phyloP scores from a whole-genome alignment of 2,797 vertebrate genomes.

The Mus caroli region DNA sequence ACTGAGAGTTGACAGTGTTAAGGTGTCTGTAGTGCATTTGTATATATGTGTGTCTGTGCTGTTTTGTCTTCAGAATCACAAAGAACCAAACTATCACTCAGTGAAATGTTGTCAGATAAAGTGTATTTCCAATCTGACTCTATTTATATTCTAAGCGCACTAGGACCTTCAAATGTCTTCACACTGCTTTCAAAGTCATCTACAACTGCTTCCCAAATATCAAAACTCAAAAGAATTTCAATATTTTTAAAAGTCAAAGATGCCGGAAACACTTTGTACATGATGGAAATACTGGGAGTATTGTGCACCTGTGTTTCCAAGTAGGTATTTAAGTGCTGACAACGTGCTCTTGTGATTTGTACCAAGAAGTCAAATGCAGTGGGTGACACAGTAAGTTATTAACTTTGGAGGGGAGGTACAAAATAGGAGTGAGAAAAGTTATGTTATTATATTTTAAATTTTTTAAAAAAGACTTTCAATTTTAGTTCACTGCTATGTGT shows the following conservation, averaged over 20 bases:
- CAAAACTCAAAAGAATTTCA: conserved; percentile 49
- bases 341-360: not conserved
- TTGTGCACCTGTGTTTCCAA: not conserved
- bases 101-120: conserved; percentile 54
- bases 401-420: not conserved
- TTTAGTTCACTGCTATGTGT: not conserved
- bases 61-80: conserved; percentile 59
- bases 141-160: conserved; percentile 58
- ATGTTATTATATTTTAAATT: not conserved
- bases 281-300: not conserved
- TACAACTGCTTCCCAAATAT: conserved; percentile 42
- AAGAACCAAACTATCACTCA: conserved; percentile 39
- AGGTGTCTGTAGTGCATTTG: not conserved
- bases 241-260: conserved; percentile 24
- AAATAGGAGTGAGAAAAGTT: not conserved
- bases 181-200: conserved; percentile 42
- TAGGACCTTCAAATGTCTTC: conserved; percentile 42
- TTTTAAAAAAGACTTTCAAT: conserved; percentile 19
- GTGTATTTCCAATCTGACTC: conserved; percentile 60
- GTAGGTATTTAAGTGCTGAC: conserved; percentile 14
- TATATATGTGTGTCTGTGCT: not conserved
- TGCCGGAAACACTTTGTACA: not conserved
- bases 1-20: not conserved
- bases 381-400: not conserved
- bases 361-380: not conserved